Base-by-base conservation (phyloP, 2,113 vertebrate species). In the Dromiciops gliroides region DNA sequence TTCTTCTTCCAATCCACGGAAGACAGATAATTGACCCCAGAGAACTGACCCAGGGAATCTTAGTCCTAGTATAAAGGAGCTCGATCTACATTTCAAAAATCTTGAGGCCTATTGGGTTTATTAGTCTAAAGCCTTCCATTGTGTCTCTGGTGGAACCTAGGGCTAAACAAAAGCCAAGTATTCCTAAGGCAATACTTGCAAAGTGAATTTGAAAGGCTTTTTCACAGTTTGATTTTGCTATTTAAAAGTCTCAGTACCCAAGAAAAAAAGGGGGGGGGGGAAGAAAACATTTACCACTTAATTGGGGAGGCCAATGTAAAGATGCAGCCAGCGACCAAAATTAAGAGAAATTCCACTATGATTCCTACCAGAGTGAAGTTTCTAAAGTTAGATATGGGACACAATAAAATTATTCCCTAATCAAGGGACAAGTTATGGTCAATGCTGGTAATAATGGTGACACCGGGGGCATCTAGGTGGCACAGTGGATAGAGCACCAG, bases 151-250 rank as follows among this genome's bases (percentile, higher is more conserved):
- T 89, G 75, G 90, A 93, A 92, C 4, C 12, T 11, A 91, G 56
- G 28, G 37, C 24, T 67, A 48, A 75, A 26, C 56, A 92, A 53
- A 75, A 90, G 91, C n/a, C 37, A 51, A 48, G 83, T 50, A 90
- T 94, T 51, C 37, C 89, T 91, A 83, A 95, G 89, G 91, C 49
- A 93, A 47, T 48, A 50, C 48, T 95, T 48, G 93, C n/a, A 91
- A 97, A 92, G 7, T 92, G 93, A 97, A 89, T 95, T 89, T 93
- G 49, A 98, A 92, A 94, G 53, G 83, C 94, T 92, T 94, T 97
- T 97, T 93, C 89, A 95, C 7, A 60, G 19, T 90, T 56, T 92
- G 8, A n/a, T 92, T 90, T 94, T 88, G 11, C 19, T 94, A 67
- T 90, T 96, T 94, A 93, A 93, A 94, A 44, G 92, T 90, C 89